Conservation (phyloP, 2,113 vertebrate species). For the Lathamus discolor region DNA sequence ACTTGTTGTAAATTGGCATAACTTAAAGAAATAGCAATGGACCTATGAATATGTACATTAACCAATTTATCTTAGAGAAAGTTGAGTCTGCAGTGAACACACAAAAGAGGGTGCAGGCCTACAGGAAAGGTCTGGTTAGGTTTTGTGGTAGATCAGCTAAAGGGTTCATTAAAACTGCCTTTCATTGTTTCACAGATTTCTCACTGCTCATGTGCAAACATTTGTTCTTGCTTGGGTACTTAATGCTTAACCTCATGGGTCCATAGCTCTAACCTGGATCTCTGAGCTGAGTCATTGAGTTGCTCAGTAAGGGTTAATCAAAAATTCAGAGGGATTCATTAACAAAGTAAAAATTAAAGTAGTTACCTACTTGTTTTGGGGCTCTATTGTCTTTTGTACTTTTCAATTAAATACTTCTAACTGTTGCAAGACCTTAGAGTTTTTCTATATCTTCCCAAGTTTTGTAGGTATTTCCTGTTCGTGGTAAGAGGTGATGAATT, state of each 20-base stretch:
- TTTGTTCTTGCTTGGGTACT: background rate
- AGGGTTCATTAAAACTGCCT: background rate
- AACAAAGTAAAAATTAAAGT: background rate
- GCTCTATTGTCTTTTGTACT: background rate
- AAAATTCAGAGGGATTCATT: background rate
- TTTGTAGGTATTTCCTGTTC: background rate
- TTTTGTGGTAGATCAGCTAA: background rate
- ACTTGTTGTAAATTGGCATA: background rate
- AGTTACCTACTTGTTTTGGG: background rate
- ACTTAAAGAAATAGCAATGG: background rate
- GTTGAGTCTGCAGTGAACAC: background rate
- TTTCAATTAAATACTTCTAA: background rate
- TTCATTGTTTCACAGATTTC: background rate
- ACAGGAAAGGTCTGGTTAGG: background rate
- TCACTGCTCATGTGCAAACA: background rate
- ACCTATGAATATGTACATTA: background rate
- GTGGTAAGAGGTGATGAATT: background rate
- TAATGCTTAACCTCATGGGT: background rate
- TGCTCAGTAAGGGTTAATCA: background rate
- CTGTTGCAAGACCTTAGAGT: background rate
- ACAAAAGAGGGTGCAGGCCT: background rate
- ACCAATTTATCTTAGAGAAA: background rate
- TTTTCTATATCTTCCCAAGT: background rate
- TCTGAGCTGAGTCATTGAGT: background rate
- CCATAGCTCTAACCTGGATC: background rate